Evolutionary conservation across 1,140 invertebrate species (phyloP), one percentile per base, ranked within the genome.

Genomic region (Drosophila grimshawi): DNA sequence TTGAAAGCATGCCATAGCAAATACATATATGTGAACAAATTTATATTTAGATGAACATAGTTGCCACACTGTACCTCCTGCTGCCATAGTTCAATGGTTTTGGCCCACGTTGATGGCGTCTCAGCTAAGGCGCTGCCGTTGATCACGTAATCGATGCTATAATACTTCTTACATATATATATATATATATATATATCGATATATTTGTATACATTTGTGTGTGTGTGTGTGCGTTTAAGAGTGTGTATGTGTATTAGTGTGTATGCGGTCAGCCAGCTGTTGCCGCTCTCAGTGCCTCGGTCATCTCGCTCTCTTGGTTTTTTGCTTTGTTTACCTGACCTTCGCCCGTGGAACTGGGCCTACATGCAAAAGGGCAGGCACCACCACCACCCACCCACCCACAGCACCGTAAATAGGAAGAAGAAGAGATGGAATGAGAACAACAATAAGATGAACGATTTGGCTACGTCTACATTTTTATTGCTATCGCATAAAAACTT

Each of bases 141-240:
- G 77, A 88, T 88, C 85, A 88, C 85, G 85, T 88, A 88, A 88
- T 88, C 85, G 85, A 88, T 89, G 83, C 80, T 89, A 85, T 88
- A 85, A 89, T 85, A 74, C 73, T 71, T 61, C 52, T 60, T 62
- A 78, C 63, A 56, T 51, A 59, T 49, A 59, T 35, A 55, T 46
- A 69, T 56, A 53, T 29, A 45, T 33, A 35, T 11, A 39, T 53
- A 56, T 60, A 49, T 19, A 1, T 1, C 19, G 2, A 53, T 29
- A 45, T 33, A 35, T 11, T 33, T 53, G 49, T 60, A 49, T 45
- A 37, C 37, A 52, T 57, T 45, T 41, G 8, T 55, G 8, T n/a
- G n/a, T 32, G 8, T 27, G n/a, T 39, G 43, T 37, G 43, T 53
- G 8, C 32, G 59, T 43, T 48, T 8, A 8, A 32, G 43, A 30